phyloP scores from a whole-genome alignment of 1,140 invertebrate genomes.

The Sitophilus oryzae region DNA sequence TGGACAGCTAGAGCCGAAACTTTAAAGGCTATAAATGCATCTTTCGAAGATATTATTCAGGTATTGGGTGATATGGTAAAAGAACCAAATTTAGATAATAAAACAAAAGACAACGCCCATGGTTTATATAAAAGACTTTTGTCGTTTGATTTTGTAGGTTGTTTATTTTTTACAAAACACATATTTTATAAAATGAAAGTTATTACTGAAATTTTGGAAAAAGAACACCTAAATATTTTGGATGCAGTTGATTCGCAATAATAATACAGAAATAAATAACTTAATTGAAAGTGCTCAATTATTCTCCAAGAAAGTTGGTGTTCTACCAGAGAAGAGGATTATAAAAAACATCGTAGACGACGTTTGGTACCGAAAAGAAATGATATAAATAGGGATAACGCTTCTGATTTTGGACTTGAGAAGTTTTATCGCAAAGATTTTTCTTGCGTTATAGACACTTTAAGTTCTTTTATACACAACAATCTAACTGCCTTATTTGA shows the following conservation, averaged over 20 bases:
- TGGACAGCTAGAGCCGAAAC: slow-evolving; percentile 3
- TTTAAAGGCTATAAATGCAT: not conserved
- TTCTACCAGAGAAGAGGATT: not conserved
- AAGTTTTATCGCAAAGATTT: not conserved
- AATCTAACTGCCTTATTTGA: not conserved
- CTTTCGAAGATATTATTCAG: not conserved
- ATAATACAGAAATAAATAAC: not conserved
- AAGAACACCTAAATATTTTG: not conserved
- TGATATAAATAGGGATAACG: not conserved
- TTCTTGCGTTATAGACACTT: not conserved
- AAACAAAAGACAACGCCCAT: not conserved
- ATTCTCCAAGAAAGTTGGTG: not conserved
- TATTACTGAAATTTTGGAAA: not conserved
- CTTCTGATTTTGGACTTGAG: not conserved
- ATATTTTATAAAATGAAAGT: not conserved
- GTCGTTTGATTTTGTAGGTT: not conserved
- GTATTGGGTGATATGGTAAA: not conserved
- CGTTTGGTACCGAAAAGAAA: not conserved
- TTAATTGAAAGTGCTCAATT: not conserved
- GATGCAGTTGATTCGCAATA: not conserved
- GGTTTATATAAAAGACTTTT: not conserved
- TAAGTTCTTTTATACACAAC: not conserved
- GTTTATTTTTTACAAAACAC: slow-evolving; percentile 1
- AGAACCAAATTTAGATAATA: not conserved
- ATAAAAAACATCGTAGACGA: not conserved